Evolutionary conservation across 2,113 vertebrate species (phyloP), one percentile per base, ranked within the genome.

Genomic region (Gorsachius goisagi): DNA sequence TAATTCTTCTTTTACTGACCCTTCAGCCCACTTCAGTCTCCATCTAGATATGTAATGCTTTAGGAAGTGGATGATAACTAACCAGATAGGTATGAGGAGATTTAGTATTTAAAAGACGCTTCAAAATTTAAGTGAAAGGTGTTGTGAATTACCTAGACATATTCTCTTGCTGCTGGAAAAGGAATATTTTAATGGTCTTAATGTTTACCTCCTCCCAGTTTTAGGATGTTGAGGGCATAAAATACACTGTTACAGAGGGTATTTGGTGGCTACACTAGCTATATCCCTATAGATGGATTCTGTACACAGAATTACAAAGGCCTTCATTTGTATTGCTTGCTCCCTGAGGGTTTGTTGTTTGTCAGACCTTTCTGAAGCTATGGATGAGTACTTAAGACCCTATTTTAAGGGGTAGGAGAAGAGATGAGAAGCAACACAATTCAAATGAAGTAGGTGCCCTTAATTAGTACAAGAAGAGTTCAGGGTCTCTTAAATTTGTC

Each of bases 401-500:
- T 58, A 0, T 78, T 80, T 91, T 79, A 88, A 33, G 19, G 9
- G 28, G 23, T 37, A 50, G 28, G 62, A 85, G 11, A 35, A 50
- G 39, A 58, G 3, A 0, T 62, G 37, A 83, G 75, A 75, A 80
- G 18, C 35, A 76, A 11, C 41, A 20, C 37, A 66, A 58, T 20
- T 82, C 35, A 55, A 39, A 47, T 87, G 18, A 77, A 68, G 28
- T 49, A 55, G 64, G 5, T 79, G 44, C 37, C 63, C 33, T 59
- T 60, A 62, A 63, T 64, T 66, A 67, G 24, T 88, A 37, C 44
- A 37, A 37, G 19, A 64, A 44, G 19, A 93, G 75, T 83, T 91
- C 80, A 96, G 80, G 55, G 63, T 77, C 66, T 91, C 75, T 66
- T 84, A 84, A 63, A 78, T 89, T 80, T 79, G 21, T 27, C 59